Percentiles rank a stretch among this genome's conserved stretches.
phyloP scores from a whole-genome alignment of 2,888 invertebrate genomes.

The Caenorhabditis doughertyi region DNA sequence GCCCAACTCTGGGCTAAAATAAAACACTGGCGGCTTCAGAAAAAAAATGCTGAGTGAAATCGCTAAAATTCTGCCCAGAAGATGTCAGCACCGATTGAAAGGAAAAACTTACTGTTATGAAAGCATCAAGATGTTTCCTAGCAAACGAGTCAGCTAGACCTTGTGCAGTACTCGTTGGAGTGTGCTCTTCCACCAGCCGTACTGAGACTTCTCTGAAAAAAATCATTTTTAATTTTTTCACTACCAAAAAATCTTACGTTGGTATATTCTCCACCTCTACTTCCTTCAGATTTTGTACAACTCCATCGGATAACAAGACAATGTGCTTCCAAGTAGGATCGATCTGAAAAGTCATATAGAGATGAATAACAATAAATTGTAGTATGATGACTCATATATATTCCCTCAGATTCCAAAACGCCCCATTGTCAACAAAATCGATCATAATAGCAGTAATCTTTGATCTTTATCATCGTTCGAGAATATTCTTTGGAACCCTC shows the following conservation, averaged over 20 bases:
- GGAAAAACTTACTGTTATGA: conserved; percentile 34
- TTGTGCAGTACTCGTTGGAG: conserved; percentile 62
- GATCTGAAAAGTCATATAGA: conserved; percentile 52
- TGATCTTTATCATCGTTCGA: too few species aligned
- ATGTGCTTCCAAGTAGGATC: conserved; percentile 62
- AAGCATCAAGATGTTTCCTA: conserved; percentile 63
- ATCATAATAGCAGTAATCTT: too few species aligned
- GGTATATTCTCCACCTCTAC: conserved; percentile 64
- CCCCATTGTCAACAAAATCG: too few species aligned
- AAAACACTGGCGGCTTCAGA: too few species aligned
- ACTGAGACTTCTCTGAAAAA: conserved; percentile 61
- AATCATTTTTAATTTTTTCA: neutral
- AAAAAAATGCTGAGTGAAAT: too few species aligned
- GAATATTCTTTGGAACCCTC: too few species aligned
- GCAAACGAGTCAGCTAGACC: conserved; percentile 57
- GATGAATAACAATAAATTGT: neutral
- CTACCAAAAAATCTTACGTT: conserved; percentile 26
- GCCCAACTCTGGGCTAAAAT: too few species aligned
- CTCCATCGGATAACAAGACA: conserved; percentile 67
- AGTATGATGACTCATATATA: too few species aligned
- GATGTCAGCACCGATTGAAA: too few species aligned
- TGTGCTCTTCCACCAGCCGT: conserved; percentile 52
- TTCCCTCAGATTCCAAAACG: too few species aligned
- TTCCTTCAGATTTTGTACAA: conserved; percentile 68
- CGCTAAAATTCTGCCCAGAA: too few species aligned